These are phyloP conservation scores for Dromaius novaehollandiae DNA, from an alignment of 2,113 vertebrate genomes.

Conservation along the genomic window DNA sequence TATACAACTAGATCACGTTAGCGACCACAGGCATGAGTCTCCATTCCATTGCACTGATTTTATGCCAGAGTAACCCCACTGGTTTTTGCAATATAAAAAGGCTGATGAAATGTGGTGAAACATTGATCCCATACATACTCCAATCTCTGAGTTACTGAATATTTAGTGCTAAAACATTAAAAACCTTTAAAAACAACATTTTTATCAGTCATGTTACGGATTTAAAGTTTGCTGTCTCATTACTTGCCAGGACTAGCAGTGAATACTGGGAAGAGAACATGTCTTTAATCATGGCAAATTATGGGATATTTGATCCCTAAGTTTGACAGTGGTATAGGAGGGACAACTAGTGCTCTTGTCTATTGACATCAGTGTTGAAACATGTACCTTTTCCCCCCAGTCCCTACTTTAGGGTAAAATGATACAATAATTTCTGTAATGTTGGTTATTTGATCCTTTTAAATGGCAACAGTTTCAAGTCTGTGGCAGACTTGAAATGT, in stretches of 20 bases:
- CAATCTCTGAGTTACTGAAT: slow-evolving; percentile 44
- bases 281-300: slow-evolving; percentile 1
- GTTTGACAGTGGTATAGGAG: not conserved
- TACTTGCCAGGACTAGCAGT: slow-evolving; percentile 35
- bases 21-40: slow-evolving; percentile 61
- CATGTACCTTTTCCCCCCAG: not conserved
- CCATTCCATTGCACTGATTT: slow-evolving; percentile 40
- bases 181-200: slow-evolving; percentile 62
- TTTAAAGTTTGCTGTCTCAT: slow-evolving; percentile 50
- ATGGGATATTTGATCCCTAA: not conserved
- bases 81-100: slow-evolving; percentile 33
- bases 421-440: not conserved
- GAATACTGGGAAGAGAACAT: not conserved
- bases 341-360: not conserved
- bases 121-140: slow-evolving; percentile 59
- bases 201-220: slow-evolving; percentile 42
- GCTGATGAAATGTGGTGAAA: slow-evolving; percentile 48
- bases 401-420: slow-evolving; percentile 14
- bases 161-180: slow-evolving; percentile 59
- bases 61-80: slow-evolving; percentile 49
- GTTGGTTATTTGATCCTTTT: not conserved
- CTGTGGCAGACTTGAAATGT: not conserved
- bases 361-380: not conserved
- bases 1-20: slow-evolving; percentile 24
- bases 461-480: not conserved